Conservation (phyloP, 1,140 invertebrate genomes). For the Macrotrachela quadricornifera region DNA sequence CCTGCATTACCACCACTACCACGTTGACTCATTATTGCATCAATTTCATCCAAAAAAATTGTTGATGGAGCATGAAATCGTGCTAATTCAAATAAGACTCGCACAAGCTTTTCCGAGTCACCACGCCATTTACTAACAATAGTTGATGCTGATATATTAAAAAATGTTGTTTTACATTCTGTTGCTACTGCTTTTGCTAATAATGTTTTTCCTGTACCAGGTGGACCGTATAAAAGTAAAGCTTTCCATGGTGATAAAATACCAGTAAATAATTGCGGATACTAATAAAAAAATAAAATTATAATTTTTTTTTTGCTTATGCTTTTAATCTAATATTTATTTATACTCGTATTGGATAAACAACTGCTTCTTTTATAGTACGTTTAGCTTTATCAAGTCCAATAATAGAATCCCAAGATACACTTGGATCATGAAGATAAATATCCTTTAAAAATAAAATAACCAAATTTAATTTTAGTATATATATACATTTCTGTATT, state of each 20-base stretch:
- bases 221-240: conserved; percentile 60
- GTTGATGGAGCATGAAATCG: conserved; percentile 35
- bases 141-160: conserved; percentile 66
- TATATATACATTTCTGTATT: conserved; percentile 5
- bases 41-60: conserved; percentile 36
- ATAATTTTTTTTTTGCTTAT: neutral
- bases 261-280: conserved; percentile 57
- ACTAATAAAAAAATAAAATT: conserved; percentile 25
- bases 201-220: conserved; percentile 61
- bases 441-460: conserved; percentile 36
- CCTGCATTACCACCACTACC: conserved; percentile 19
- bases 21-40: conserved; percentile 34
- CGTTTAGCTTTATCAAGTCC: conserved; percentile 34
- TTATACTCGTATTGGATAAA: conserved; percentile 49
- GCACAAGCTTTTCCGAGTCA: conserved; percentile 73
- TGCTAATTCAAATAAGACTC: conserved; percentile 39
- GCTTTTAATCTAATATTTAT: neutral
- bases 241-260: conserved; percentile 60
- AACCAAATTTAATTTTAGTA: neutral
- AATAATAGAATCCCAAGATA: conserved; percentile 40
- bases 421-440: conserved; percentile 37
- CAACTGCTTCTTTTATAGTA: conserved; percentile 52
- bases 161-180: conserved; percentile 63
- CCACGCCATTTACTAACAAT: conserved; percentile 80
- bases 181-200: conserved; percentile 64